Percentiles rank a stretch among this genome's conserved stretches.
Conservation (phyloP, 2,888 invertebrate species). For the Ariolimax columbianus region DNA sequence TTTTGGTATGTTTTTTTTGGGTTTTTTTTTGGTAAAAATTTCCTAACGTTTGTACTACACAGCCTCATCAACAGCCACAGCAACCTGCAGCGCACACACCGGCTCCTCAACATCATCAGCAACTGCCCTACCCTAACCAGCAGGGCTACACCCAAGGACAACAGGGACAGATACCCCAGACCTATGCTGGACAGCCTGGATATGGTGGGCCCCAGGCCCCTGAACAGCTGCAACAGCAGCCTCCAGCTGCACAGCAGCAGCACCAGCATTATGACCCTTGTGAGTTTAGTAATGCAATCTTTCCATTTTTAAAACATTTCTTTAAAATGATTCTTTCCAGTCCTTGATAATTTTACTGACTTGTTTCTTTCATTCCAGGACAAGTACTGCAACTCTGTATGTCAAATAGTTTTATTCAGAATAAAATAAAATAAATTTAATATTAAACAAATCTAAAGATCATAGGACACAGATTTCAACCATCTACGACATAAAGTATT, state of each 20-base stretch:
- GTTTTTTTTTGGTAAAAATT: too few species aligned
- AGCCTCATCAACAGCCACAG: conserved; percentile 51
- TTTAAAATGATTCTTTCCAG: too few species aligned
- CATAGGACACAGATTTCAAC: too few species aligned
- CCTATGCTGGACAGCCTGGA: conserved; percentile 51
- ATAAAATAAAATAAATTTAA: too few species aligned
- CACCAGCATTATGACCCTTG: conserved; percentile 31
- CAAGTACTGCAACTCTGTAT: too few species aligned
- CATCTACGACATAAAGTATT: too few species aligned
- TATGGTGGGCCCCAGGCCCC: conserved; percentile 50
- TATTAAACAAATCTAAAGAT: too few species aligned
- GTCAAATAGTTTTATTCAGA: too few species aligned
- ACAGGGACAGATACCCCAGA: conserved; percentile 50
- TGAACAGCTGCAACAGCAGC: conserved; percentile 39
- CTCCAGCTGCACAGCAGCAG: conserved; percentile 33
- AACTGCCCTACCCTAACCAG: conserved; percentile 51
- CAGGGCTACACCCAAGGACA: conserved; percentile 53
- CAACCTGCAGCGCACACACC: conserved; percentile 40
- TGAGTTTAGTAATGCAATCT: not conserved
- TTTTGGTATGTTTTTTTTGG: too few species aligned
- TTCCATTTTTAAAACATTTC: not conserved
- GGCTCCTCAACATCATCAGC: conserved; percentile 42
- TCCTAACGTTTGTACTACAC: not conserved
- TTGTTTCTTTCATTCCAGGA: not conserved
- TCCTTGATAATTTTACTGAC: not conserved